Percentiles rank a stretch among this genome's conserved stretches.
phyloP scores from a whole-genome alignment of 2,797 vertebrate genomes.

The Knipowitschia caucasica region DNA sequence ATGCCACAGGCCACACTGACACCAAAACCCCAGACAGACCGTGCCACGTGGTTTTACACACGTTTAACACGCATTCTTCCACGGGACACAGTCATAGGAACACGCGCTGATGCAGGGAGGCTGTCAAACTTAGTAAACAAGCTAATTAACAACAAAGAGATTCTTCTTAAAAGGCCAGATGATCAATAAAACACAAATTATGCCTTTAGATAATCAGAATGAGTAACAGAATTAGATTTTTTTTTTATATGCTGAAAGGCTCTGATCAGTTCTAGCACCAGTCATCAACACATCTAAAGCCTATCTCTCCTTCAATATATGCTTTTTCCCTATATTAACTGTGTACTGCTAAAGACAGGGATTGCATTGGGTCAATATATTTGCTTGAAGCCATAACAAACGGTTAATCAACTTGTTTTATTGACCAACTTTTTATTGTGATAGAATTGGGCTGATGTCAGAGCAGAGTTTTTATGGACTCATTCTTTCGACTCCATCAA shows the following conservation, averaged over 20 bases:
- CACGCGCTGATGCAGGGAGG: slow-evolving; percentile 29
- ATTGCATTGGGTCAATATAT: no score
- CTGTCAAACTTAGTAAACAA: slow-evolving; percentile 2
- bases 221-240: background rate
- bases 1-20: slow-evolving; percentile 57
- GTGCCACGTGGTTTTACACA: slow-evolving; percentile 57
- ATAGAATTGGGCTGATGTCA: no score
- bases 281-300: no score
- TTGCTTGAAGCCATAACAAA: no score
- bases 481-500: no score
- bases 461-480: no score
- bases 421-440: no score
- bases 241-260: background rate
- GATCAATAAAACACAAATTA: slow-evolving; percentile 12
- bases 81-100: slow-evolving; percentile 49
- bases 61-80: slow-evolving; percentile 56
- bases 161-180: slow-evolving; percentile 5
- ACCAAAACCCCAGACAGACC: slow-evolving; percentile 52
- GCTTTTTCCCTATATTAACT: no score
- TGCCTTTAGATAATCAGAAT: background rate
- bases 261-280: background rate
- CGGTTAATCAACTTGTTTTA: no score
- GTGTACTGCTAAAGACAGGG: no score
- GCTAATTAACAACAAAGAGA: slow-evolving; percentile 18
- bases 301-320: no score